These are phyloP conservation scores for Oreochromis aureus DNA, from an alignment of 2,113 vertebrate genomes.

Conservation along the genomic window DNA sequence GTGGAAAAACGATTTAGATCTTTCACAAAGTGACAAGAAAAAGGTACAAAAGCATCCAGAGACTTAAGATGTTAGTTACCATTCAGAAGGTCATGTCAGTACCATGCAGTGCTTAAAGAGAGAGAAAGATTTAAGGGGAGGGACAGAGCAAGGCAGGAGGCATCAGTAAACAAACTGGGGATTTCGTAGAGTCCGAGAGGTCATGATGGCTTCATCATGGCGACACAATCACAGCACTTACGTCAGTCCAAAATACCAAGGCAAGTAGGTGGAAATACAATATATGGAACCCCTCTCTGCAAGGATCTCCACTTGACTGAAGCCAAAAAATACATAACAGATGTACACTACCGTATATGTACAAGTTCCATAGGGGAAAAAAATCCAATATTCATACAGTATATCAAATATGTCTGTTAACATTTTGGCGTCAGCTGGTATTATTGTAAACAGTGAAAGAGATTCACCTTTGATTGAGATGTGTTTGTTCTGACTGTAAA, in stretches of 20 bases:
- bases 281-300: constrained; percentile 14
- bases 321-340: constrained; percentile 32
- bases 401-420: constrained; percentile 52
- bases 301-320: constrained; percentile 37
- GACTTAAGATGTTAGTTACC: constrained; percentile 51
- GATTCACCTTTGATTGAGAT: constrained; percentile 13
- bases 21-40: constrained; percentile 36
- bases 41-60: constrained; percentile 56
- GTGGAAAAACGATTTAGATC: constrained; percentile 43
- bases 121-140: background rate
- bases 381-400: constrained; percentile 29
- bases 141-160: constrained; percentile 1
- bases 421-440: constrained; percentile 70
- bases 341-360: constrained; percentile 30
- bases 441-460: constrained; percentile 62
- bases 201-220: constrained; percentile 35
- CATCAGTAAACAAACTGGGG: background rate
- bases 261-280: constrained; percentile 59
- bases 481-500: constrained; percentile 58
- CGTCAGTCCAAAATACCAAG: constrained; percentile 62
- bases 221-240: constrained; percentile 52
- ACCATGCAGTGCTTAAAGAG: constrained; percentile 60
- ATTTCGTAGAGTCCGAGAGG: constrained; percentile 19
- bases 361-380: constrained; percentile 20
- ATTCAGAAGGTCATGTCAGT: constrained; percentile 49